Evolutionary conservation across 2,113 vertebrate genomes (phyloP).

Genomic region (Tetrax tetrax): DNA sequence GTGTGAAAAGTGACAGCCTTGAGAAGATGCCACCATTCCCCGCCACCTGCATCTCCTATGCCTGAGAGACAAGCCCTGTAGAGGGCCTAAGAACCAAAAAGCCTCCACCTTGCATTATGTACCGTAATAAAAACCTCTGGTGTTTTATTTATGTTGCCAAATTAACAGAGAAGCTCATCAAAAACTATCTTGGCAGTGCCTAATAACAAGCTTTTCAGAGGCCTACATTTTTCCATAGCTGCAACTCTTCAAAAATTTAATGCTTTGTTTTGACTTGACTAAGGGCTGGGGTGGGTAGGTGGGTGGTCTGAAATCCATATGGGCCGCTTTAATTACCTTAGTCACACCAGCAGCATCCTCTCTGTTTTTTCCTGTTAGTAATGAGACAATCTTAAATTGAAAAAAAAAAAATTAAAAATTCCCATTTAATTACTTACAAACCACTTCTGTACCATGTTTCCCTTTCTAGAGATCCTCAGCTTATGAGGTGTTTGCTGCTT

Average conservation of each 20-base stretch:
- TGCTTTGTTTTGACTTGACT: conserved; percentile 65
- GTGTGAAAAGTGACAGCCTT: background rate
- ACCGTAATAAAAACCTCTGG: background rate
- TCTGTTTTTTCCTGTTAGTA: conserved; percentile 40
- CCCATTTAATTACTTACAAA: conserved; percentile 12
- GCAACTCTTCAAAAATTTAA: conserved; percentile 28
- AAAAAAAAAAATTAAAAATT: background rate
- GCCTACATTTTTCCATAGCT: conserved; percentile 14
- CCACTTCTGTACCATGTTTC: background rate
- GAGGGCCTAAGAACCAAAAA: background rate
- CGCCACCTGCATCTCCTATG: background rate
- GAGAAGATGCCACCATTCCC: background rate
- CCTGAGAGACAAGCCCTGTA: background rate
- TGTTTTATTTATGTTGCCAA: background rate
- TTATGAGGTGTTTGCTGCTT: background rate
- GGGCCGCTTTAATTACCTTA: conserved; percentile 57
- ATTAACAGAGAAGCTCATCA: conserved; percentile 15
- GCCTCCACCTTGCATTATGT: background rate
- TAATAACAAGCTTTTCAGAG: conserved; percentile 35
- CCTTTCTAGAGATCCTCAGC: background rate
- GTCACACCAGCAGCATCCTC: conserved; percentile 43
- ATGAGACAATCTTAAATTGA: background rate
- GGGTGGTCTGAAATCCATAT: conserved; percentile 65
- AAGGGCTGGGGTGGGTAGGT: conserved; percentile 44
- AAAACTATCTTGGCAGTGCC: background rate